Evolutionary conservation across 2,797 vertebrate species (phyloP), one percentile per base, ranked within the genome.

Genomic region (Vespertilio murinus): DNA sequence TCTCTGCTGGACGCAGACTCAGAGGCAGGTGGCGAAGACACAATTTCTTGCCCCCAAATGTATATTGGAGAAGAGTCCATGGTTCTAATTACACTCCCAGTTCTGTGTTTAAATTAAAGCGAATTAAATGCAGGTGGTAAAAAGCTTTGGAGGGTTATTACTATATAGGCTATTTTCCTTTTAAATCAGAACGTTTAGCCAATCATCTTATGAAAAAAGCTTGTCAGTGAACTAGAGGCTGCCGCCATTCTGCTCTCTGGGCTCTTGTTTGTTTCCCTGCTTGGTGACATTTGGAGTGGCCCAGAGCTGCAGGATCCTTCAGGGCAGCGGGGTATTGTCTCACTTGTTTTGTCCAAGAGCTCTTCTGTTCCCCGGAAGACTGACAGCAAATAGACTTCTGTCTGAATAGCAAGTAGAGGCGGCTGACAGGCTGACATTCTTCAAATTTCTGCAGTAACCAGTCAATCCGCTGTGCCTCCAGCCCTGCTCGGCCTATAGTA

Each of bases 321-420:
- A 71, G 52, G 74, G 54, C 3, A 6, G 71, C 47, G 40, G 56
- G n/a, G 40, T 47, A 54, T 18, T 56, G 69, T 82, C 81, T 70
- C 54, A 65, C 38, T 87, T 95, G 86, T 86, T 93, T 93, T 94
- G 86, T 91, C 83, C 78, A 56, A 42, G 87, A 81, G 35, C 52
- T 49, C 23, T 73, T 84, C 74, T 86, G 20, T 71, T 28, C 18
- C 52, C 14, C 0, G 0, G 16, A 94, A 95, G 78, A 77, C 52
- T 96, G 93, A 97, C 93, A 95, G 93, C 42, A 82, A 38, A 85
- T 65, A 75, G 35, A 52, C 49, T 78, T 84, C 42, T 49, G 6
- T 77, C 71, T 90, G 93, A 93, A 95, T 91, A 90, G 67, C 33
- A 92, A 81, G 69, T 47, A 33, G 45, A 42, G 75, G 4, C 25